Percentiles rank a stretch among this genome's conserved stretches.
phyloP scores from a whole-genome alignment of 2,113 vertebrate genomes.

The Xiphorhynchus elegans region DNA sequence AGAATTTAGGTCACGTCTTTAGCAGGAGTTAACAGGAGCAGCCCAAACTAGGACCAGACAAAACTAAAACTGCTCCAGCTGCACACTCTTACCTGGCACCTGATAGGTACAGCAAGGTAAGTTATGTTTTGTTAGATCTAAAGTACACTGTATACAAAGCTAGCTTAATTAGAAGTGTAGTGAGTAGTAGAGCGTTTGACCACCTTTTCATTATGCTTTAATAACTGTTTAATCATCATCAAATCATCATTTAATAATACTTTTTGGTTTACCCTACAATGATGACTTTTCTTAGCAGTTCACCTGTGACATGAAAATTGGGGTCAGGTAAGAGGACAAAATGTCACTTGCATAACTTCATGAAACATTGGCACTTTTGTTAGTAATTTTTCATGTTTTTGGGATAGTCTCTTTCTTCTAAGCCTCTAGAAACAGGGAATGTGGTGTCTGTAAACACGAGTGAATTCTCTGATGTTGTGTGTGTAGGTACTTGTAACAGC shows the following conservation, averaged over 20 bases:
- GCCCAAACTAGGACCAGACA: not conserved
- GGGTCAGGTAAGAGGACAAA: not conserved
- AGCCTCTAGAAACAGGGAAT: not conserved
- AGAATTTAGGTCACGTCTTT: not conserved
- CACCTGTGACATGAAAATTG: not conserved
- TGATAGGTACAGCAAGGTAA: not conserved
- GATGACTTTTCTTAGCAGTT: not conserved
- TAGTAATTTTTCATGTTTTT: not conserved
- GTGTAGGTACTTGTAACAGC: not conserved
- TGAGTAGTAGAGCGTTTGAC: not conserved
- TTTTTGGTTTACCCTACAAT: not conserved
- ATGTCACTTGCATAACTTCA: not conserved
- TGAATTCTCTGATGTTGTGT: not conserved
- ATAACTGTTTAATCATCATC: not conserved
- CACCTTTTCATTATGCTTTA: not conserved
- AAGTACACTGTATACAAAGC: not conserved
- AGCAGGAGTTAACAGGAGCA: not conserved
- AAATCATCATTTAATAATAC: not conserved
- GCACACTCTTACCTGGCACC: not conserved
- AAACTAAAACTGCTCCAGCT: not conserved
- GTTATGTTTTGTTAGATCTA: not conserved
- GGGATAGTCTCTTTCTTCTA: not conserved
- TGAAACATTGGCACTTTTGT: not conserved
- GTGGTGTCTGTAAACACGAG: not conserved
- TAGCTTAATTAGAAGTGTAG: not conserved